Conservation (phyloP, 2,113 vertebrate genomes). For the Emydura subglobosa region DNA sequence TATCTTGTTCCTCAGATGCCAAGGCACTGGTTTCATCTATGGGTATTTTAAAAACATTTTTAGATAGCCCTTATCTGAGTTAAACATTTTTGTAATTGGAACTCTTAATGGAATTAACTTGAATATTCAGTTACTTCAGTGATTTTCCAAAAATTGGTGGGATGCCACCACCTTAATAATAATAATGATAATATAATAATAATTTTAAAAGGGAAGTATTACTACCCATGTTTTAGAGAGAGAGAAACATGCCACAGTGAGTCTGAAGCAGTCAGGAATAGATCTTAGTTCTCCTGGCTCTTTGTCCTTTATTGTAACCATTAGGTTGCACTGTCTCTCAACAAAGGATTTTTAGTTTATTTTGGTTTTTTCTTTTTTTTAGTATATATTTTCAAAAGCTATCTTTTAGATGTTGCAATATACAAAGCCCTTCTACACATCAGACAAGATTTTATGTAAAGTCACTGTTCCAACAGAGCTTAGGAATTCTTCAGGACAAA, state of each 20-base stretch:
- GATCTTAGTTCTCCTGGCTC: background rate
- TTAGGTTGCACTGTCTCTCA: background rate
- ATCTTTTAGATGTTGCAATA: background rate
- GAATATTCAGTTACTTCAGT: background rate
- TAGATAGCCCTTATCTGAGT: background rate
- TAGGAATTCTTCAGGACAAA: background rate
- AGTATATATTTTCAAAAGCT: background rate
- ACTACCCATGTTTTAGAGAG: background rate
- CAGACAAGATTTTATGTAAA: background rate
- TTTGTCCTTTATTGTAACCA: background rate
- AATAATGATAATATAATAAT: background rate
- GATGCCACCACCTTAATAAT: background rate
- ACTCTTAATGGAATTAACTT: background rate
- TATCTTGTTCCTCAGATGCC: background rate
- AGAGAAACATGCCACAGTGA: background rate
- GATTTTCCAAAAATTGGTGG: background rate
- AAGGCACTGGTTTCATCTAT: background rate
- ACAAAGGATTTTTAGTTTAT: background rate
- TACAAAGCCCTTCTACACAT: background rate
- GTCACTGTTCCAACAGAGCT: background rate
- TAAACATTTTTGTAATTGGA: background rate
- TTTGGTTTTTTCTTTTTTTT: fast-evolving
- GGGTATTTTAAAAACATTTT: background rate
- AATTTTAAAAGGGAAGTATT: background rate
- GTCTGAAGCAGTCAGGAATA: fast-evolving